Conservation (phyloP, 2,888 invertebrate species). For the Altica lythri region DNA sequence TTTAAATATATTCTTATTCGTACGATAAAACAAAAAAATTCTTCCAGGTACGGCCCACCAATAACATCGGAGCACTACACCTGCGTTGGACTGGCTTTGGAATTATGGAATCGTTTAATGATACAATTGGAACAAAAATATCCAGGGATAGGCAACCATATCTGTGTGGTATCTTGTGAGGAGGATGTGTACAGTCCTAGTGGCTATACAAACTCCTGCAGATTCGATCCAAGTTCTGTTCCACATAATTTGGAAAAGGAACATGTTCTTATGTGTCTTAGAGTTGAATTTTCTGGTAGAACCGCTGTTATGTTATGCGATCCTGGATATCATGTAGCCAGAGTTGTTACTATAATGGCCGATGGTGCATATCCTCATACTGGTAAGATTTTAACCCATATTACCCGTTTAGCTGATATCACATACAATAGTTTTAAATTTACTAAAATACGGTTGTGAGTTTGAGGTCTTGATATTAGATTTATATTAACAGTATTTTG, state of each 20-base stretch:
- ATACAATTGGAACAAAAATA: slow-evolving; percentile 65
- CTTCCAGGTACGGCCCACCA: slow-evolving; percentile 71
- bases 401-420: no score
- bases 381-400: slow-evolving; percentile 60
- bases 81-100: slow-evolving; percentile 86
- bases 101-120: slow-evolving; percentile 71
- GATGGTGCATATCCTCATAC: slow-evolving; percentile 87
- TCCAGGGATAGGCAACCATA: slow-evolving; percentile 68
- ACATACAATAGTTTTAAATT: no score
- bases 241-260: slow-evolving; percentile 78
- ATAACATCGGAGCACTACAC: slow-evolving; percentile 81
- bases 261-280: slow-evolving; percentile 82
- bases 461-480: no score
- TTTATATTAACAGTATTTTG: no score
- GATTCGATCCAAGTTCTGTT: slow-evolving; percentile 59
- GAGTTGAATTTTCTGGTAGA: slow-evolving; percentile 73
- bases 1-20: not conserved
- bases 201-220: slow-evolving; percentile 60
- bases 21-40: not conserved
- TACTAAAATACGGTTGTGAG: no score
- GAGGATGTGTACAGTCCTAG: slow-evolving; percentile 73
- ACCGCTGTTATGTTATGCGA: slow-evolving; percentile 81
- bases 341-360: slow-evolving; percentile 84
- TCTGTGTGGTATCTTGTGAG: slow-evolving; percentile 84
- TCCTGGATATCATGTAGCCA: slow-evolving; percentile 88